Conservation (phyloP, 2,888 invertebrate genomes). For the Cetonia aurata region DNA sequence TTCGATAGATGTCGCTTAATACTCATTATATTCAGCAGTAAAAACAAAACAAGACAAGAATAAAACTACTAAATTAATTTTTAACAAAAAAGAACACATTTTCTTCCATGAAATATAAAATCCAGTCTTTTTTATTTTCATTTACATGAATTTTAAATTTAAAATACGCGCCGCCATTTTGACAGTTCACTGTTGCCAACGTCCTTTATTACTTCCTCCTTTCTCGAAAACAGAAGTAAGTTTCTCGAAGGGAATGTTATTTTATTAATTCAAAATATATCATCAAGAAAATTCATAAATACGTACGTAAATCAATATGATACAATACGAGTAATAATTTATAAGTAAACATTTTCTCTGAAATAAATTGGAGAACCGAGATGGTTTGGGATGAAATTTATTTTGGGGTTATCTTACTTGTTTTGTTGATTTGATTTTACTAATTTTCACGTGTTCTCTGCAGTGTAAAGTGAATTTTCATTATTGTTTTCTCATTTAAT, state of each 20-base stretch:
- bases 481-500: conserved; percentile 49
- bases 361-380: conserved; percentile 9
- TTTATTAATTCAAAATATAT: conserved; percentile 1
- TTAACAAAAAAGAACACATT: no score
- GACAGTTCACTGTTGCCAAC: conserved; percentile 16
- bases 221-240: conserved; percentile 39
- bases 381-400: conserved; percentile 36
- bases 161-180: conserved; percentile 28
- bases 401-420: conserved; percentile 35
- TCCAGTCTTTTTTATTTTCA: not conserved
- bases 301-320: conserved; percentile 24
- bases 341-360: not conserved
- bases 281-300: conserved; percentile 7
- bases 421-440: conserved; percentile 31
- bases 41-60: no score
- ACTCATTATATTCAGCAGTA: no score
- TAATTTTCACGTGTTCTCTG: not conserved
- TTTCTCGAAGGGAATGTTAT: conserved; percentile 10
- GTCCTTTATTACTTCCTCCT: conserved; percentile 40
- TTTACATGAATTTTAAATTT: not conserved
- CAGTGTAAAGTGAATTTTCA: not conserved
- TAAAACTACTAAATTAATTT: no score
- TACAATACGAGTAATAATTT: not conserved
- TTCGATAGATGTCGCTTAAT: no score
- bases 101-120: no score